These are phyloP conservation scores for Mactra quadrangularis DNA, from an alignment of 1,140 invertebrate species.

Conservation along the genomic window DNA sequence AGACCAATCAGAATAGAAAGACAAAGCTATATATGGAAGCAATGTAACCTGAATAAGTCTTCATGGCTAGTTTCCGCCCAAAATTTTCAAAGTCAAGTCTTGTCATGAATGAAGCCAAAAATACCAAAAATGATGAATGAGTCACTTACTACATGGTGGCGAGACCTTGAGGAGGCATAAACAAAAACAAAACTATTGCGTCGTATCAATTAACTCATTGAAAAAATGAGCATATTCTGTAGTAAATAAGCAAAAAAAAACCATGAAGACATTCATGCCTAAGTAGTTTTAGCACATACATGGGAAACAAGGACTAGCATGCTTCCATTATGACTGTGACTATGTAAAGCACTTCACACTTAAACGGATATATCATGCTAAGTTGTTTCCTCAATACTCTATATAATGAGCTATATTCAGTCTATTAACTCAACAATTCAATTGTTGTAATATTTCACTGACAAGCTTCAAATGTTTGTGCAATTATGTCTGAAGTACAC, in stretches of 20 bases:
- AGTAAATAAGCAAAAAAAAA: background rate
- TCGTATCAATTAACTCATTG: too few relatives aligned
- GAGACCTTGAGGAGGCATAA: background rate
- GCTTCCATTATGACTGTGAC: background rate
- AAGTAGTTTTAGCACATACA: slow-evolving; percentile 56
- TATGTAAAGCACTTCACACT: slow-evolving; percentile 49
- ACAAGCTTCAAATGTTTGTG: slow-evolving; percentile 46
- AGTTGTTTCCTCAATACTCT: slow-evolving; percentile 51
- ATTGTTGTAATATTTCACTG: slow-evolving; percentile 44
- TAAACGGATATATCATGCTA: slow-evolving; percentile 40
- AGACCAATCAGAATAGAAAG: too few relatives aligned
- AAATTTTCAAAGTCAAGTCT: too few relatives aligned
- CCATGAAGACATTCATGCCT: background rate
- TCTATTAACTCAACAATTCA: slow-evolving; percentile 57
- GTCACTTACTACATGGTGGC: too few relatives aligned
- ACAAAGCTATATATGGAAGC: too few relatives aligned
- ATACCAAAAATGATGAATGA: too few relatives aligned
- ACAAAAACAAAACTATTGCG: slow-evolving; percentile 9
- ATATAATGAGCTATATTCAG: slow-evolving; percentile 53
- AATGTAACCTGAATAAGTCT: too few relatives aligned
- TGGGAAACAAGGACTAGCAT: background rate
- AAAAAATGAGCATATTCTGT: too few relatives aligned
- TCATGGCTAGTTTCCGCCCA: too few relatives aligned
- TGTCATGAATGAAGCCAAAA: too few relatives aligned
- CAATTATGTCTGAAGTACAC: slow-evolving; percentile 39